A percentile compares a stretch with the other conserved stretches of the same genome.
These are phyloP conservation scores for Alloscopus bannaensis DNA, from an alignment of 2,888 invertebrate genomes.

Conservation along the genomic window DNA sequence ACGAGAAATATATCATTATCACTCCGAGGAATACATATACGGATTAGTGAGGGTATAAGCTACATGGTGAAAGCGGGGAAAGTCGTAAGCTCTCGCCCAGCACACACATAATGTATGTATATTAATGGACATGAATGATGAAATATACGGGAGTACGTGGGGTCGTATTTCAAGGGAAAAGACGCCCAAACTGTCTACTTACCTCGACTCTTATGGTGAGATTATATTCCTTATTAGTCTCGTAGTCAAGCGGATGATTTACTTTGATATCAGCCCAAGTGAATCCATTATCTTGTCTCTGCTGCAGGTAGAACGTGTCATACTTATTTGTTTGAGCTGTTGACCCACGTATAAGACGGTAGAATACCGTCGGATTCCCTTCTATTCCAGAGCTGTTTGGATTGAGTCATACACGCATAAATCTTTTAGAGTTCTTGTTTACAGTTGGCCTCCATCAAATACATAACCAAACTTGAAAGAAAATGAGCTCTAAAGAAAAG, in stretches of 20 bases:
- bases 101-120: not conserved
- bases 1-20: too few relatives aligned
- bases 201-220: slow-evolving; percentile 97
- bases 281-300: slow-evolving; percentile 92
- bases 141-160: too few relatives aligned
- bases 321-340: slow-evolving; percentile 97
- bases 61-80: too few relatives aligned
- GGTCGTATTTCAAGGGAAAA: slow-evolving; percentile 29
- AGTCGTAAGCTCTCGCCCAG: too few relatives aligned
- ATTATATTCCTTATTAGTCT: slow-evolving; percentile 96
- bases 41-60: too few relatives aligned
- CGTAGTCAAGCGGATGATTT: slow-evolving; percentile 95
- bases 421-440: slow-evolving; percentile 1
- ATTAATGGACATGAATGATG: slow-evolving; percentile 3
- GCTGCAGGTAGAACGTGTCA: slow-evolving; percentile 96
- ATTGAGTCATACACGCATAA: slow-evolving; percentile 9
- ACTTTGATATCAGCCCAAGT: slow-evolving; percentile 90
- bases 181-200: slow-evolving; percentile 74
- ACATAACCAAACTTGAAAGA: too few relatives aligned
- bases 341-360: slow-evolving; percentile 95
- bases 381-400: slow-evolving; percentile 92
- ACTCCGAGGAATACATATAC: too few relatives aligned
- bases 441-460: not conserved
- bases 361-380: slow-evolving; percentile 96
- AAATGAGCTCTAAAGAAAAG: too few relatives aligned